These are phyloP conservation scores for Calosoma granatense DNA, from an alignment of 1,140 invertebrate species.

Conservation along the genomic window DNA sequence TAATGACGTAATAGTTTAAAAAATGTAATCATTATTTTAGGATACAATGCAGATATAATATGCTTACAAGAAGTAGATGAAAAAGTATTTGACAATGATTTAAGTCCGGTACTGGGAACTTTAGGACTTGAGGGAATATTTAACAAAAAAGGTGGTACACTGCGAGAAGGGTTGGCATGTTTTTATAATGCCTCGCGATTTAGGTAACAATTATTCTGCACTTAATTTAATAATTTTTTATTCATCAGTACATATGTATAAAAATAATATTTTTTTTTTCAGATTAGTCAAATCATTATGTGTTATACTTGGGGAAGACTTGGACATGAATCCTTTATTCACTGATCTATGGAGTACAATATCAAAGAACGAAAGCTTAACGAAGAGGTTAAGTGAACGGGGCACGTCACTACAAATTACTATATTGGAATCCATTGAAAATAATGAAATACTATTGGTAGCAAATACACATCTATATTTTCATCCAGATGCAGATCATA, in stretches of 20 bases:
- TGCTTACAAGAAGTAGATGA: conserved; percentile 87
- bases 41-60: conserved; percentile 81
- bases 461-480: conserved; percentile 91
- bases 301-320: conserved; percentile 43
- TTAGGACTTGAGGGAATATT: conserved; percentile 39
- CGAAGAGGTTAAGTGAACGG: conserved; percentile 47
- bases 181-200: conserved; percentile 59
- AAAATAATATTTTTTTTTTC: conserved; percentile 22
- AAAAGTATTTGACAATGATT: conserved; percentile 61
- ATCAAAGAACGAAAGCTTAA: conserved; percentile 45
- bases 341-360: conserved; percentile 48
- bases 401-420: conserved; percentile 52
- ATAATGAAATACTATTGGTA: conserved; percentile 53
- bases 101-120: conserved; percentile 47
- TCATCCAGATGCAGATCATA: conserved; percentile 77
- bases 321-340: conserved; percentile 43
- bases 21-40: conserved; percentile 37
- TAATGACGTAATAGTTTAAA: not conserved
- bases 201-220: conserved; percentile 36
- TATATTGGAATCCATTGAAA: conserved; percentile 49
- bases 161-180: conserved; percentile 67
- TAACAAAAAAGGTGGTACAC: conserved; percentile 55
- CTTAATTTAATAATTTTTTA: not conserved
- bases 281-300: conserved; percentile 33
- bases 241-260: conserved; percentile 10